Conservation (phyloP, 2,113 vertebrate genomes). For the Cebidichthys violaceus region DNA sequence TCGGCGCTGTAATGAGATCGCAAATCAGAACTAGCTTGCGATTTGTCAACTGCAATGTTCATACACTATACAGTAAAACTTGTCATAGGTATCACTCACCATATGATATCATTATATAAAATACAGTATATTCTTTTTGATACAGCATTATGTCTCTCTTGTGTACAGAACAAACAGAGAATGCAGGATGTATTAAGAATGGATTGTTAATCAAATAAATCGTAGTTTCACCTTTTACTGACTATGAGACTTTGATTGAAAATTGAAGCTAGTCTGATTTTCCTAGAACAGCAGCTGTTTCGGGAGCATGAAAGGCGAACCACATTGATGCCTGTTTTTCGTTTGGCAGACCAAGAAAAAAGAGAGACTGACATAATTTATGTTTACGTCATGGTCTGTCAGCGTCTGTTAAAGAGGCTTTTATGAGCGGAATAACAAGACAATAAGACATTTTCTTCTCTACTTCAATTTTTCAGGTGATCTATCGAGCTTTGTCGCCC, state of each 20-base stretch:
- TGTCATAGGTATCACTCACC: constrained; percentile 2
- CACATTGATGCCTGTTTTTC: constrained; percentile 45
- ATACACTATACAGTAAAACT: constrained; percentile 7
- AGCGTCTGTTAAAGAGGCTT: neutral
- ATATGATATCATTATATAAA: neutral
- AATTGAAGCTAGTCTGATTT: neutral
- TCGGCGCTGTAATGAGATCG: neutral
- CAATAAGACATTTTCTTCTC: neutral
- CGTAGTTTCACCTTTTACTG: neutral
- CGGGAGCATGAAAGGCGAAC: constrained; percentile 28
- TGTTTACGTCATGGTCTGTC: constrained; percentile 18
- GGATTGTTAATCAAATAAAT: neutral
- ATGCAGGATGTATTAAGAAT: neutral
- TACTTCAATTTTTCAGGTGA: constrained; percentile 83
- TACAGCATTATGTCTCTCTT: neutral
- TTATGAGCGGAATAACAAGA: neutral
- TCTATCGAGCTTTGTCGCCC: constrained; percentile 89
- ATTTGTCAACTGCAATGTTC: neutral
- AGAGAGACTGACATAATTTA: constrained; percentile 10
- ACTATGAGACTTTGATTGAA: neutral
- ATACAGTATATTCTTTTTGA: neutral
- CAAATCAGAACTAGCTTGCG: neutral
- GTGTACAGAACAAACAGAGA: neutral
- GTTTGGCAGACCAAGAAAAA: constrained; percentile 29
- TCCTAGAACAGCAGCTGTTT: constrained; percentile 22